Evolutionary conservation across 2,888 invertebrate genomes (phyloP).

Genomic region (Eupsilia transversa): DNA sequence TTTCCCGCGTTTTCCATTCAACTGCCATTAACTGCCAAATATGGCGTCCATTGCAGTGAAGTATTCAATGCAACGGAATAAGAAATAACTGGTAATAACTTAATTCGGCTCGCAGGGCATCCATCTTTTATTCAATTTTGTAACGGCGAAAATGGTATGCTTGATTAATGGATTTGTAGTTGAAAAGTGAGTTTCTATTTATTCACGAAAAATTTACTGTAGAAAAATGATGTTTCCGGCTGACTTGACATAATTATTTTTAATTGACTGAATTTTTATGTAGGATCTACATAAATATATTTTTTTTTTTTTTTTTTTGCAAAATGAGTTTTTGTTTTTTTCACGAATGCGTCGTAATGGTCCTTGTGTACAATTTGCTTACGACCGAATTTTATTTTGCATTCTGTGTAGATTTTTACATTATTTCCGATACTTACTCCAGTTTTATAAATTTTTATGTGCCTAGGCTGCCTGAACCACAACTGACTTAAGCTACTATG

Average conservation of each 20-base stretch:
- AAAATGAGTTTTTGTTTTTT: not conserved
- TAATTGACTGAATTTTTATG: not conserved
- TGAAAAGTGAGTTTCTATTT: conserved; percentile 10
- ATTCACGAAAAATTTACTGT: not conserved
- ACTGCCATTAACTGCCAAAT: conserved; percentile 64
- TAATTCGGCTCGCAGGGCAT: conserved; percentile 74
- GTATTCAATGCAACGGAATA: conserved; percentile 70
- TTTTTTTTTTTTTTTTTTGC: not conserved
- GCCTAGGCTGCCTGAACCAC: not conserved
- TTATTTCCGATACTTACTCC: not conserved
- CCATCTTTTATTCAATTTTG: conserved; percentile 79
- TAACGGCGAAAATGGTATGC: conserved; percentile 69
- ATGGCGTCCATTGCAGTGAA: conserved; percentile 63
- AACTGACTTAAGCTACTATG: not conserved
- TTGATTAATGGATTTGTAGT: conserved; percentile 69
- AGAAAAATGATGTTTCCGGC: not conserved
- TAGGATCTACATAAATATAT: not conserved
- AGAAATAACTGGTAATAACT: conserved; percentile 80
- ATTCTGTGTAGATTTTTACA: not conserved
- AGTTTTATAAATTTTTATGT: not conserved
- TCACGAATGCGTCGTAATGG: not conserved
- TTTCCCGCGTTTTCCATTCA: conserved; percentile 52
- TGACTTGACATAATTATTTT: not conserved
- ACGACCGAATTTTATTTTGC: not conserved
- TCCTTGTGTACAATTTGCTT: not conserved